These are phyloP conservation scores for Entosphenus tridentatus DNA, from an alignment of 2,113 vertebrate genomes.

Conservation along the genomic window DNA sequence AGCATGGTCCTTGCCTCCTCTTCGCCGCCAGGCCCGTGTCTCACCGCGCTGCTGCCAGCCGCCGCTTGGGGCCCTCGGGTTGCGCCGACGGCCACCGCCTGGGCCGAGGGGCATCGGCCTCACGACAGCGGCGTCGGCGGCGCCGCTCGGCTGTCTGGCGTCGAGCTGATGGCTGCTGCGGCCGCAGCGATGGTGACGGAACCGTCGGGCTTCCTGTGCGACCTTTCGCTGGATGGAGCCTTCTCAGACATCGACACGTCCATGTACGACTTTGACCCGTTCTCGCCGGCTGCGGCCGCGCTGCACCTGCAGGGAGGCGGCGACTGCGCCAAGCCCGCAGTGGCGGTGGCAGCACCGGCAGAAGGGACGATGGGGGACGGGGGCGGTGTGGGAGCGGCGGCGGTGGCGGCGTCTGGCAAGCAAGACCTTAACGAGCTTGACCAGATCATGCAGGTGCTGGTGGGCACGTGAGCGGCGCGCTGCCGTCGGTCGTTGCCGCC, in stretches of 20 bases:
- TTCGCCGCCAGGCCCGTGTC: too few species aligned
- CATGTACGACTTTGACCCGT: conserved; percentile 97
- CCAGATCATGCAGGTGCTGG: conserved; percentile 6
- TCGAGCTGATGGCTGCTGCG: conserved; percentile 3
- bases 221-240: conserved; percentile 90
- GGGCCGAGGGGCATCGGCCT: too few species aligned
- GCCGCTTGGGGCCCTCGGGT: too few species aligned
- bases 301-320: too few species aligned
- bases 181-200: not conserved
- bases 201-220: conserved; percentile 62
- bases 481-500: too few species aligned
- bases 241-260: conserved; percentile 97
- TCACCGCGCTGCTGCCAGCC: too few species aligned
- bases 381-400: too few species aligned
- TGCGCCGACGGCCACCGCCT: too few species aligned
- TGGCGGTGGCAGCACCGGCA: too few species aligned
- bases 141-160: not conserved
- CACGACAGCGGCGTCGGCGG: not conserved
- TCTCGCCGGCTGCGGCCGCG: conserved; percentile 27
- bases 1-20: too few species aligned
- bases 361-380: too few species aligned
- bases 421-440: conserved; percentile 1
- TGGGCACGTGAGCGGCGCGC: not conserved
- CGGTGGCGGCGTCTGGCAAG: not conserved
- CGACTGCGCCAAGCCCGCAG: too few species aligned